These are phyloP conservation scores for Chymomyza caudatula DNA, from an alignment of 2,888 invertebrate genomes.

Conservation along the genomic window DNA sequence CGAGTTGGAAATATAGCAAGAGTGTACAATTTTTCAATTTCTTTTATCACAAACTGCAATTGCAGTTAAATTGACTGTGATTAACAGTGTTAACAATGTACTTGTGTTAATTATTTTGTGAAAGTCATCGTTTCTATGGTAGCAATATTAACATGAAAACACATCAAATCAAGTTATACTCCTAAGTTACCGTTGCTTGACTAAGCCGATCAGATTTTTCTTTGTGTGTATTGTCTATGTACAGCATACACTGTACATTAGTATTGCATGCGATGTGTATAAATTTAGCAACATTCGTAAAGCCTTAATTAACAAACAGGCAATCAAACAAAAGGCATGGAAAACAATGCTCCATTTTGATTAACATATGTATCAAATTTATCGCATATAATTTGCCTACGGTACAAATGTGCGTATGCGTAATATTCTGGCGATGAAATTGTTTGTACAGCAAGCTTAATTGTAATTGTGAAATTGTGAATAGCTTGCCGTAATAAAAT, in stretches of 20 bases:
- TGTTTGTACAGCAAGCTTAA: neutral
- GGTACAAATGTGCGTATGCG: neutral
- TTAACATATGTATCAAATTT: neutral
- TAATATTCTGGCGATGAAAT: neutral
- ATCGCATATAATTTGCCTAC: neutral
- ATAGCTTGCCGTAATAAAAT: neutral
- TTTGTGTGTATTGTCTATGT: neutral
- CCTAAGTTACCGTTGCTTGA: no score
- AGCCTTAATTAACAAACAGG: neutral
- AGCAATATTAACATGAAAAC: no score
- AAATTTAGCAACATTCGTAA: neutral
- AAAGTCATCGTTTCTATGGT: no score
- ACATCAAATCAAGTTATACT: no score
- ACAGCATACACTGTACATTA: neutral
- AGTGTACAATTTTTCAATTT: no score
- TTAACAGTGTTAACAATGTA: no score
- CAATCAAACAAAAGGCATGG: neutral
- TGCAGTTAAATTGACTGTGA: no score
- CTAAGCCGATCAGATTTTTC: no score
- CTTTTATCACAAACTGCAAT: no score
- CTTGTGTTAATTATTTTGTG: no score
- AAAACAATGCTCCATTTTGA: neutral
- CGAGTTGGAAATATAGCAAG: no score
- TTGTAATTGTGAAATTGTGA: neutral
- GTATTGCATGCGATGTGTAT: neutral